Evolutionary conservation across 2,888 invertebrate genomes (phyloP).

Genomic region (Acanthosepion pharaonis): DNA sequence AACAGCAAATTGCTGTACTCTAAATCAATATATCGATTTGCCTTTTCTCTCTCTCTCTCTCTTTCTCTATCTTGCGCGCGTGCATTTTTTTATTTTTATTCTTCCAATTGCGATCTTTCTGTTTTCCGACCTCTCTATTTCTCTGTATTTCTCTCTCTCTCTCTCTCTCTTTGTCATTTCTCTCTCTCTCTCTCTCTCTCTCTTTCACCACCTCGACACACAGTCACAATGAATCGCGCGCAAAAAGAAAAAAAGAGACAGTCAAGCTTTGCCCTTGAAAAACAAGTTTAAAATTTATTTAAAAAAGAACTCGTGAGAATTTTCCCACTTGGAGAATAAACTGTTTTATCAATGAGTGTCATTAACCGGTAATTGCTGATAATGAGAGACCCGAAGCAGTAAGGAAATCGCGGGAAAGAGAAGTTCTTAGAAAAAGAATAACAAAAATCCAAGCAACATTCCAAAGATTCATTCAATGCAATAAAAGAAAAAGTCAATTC

Average conservation of each 20-base stretch:
- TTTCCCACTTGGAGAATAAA: not conserved
- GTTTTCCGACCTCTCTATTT: too few relatives aligned
- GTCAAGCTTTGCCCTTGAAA: not conserved
- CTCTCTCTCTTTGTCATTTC: too few relatives aligned
- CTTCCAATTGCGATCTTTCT: too few relatives aligned
- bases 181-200: too few relatives aligned
- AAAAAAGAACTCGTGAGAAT: not conserved
- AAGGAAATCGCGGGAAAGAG: not conserved
- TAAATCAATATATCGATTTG: too few relatives aligned
- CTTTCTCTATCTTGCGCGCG: too few relatives aligned
- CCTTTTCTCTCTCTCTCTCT: not conserved
- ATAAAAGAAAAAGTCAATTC: not conserved
- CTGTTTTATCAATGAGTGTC: conserved; percentile 9
- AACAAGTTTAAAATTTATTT: not conserved
- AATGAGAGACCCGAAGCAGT: not conserved
- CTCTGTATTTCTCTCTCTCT: too few relatives aligned
- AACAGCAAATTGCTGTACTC: too few relatives aligned
- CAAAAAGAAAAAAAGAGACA: not conserved
- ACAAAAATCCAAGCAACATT: not conserved
- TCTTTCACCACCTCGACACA: too few relatives aligned
- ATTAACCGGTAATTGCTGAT: not conserved
- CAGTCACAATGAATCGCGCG: not conserved
- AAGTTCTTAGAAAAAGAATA: not conserved
- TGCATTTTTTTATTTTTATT: too few relatives aligned
- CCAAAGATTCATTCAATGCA: not conserved